Evolutionary conservation across 2,113 vertebrate genomes (phyloP).

Genomic region (Labeo rohita): DNA sequence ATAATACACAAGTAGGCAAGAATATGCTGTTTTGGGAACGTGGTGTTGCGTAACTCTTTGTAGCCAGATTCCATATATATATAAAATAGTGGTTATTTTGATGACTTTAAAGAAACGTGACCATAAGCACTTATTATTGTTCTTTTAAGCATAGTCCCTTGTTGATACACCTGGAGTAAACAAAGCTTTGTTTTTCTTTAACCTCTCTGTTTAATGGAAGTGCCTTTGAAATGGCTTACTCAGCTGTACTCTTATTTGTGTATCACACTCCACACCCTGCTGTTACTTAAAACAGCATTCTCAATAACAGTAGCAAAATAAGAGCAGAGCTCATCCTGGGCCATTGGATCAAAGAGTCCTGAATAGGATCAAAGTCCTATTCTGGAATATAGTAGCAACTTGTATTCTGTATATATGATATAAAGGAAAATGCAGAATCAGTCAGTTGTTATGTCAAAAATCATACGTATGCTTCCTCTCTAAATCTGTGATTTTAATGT

Average conservation of each 20-base stretch:
- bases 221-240: not conserved
- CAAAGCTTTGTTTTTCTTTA: not conserved
- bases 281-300: constrained; percentile 30
- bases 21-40: not conserved
- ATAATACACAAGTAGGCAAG: not conserved
- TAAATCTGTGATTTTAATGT: not conserved
- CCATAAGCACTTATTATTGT: not conserved
- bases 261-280: constrained; percentile 30
- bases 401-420: too few species aligned
- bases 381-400: not conserved
- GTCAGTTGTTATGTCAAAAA: too few species aligned
- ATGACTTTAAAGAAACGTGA: not conserved
- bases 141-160: not conserved
- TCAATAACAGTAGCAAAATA: constrained; percentile 3
- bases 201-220: not conserved
- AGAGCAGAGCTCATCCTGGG: not conserved
- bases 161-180: constrained; percentile 17
- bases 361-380: not conserved
- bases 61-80: not conserved
- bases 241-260: constrained; percentile 18
- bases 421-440: too few species aligned
- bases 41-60: not conserved
- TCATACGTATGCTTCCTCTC: not conserved
- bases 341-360: not conserved
- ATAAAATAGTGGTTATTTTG: not conserved